Percentiles rank a stretch among this genome's conserved stretches.
Conservation (phyloP, 2,797 vertebrate species). For the Anabacerthia variegaticeps region DNA sequence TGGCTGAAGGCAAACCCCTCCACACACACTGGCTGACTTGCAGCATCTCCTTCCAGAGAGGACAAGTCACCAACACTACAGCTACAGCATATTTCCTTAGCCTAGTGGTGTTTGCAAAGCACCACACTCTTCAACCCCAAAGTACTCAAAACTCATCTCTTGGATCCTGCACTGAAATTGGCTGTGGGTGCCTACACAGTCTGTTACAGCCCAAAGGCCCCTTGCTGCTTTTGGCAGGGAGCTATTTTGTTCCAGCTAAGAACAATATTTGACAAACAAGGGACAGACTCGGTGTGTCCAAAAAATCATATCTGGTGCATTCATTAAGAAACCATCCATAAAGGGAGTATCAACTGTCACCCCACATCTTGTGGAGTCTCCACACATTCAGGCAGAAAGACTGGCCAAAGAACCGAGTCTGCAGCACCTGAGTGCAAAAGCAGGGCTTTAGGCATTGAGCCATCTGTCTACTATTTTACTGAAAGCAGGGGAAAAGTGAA, state of each 20-base stretch:
- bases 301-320: not conserved
- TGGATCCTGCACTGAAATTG: not conserved
- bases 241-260: not conserved
- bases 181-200: not conserved
- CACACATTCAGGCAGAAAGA: not conserved
- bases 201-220: not conserved
- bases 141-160: not conserved
- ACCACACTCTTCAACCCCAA: not conserved
- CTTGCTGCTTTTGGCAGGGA: not conserved
- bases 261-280: not conserved
- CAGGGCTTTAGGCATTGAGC: not conserved
- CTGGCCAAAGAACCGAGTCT: not conserved
- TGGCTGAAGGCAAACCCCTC: not conserved
- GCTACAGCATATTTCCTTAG: fast-evolving
- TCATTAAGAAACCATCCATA: not conserved
- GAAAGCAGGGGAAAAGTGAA: not conserved
- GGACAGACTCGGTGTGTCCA: fast-evolving
- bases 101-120: not conserved
- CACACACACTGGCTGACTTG: fast-evolving
- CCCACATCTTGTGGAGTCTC: not conserved
- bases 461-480: not conserved
- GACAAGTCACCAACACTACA: not conserved
- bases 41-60: not conserved
- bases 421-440: not conserved
- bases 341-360: not conserved